A percentile compares a stretch with the other conserved stretches of the same genome.
Evolutionary conservation across 2,113 vertebrate genomes (phyloP).

Genomic region (Poicephalus gulielmi): DNA sequence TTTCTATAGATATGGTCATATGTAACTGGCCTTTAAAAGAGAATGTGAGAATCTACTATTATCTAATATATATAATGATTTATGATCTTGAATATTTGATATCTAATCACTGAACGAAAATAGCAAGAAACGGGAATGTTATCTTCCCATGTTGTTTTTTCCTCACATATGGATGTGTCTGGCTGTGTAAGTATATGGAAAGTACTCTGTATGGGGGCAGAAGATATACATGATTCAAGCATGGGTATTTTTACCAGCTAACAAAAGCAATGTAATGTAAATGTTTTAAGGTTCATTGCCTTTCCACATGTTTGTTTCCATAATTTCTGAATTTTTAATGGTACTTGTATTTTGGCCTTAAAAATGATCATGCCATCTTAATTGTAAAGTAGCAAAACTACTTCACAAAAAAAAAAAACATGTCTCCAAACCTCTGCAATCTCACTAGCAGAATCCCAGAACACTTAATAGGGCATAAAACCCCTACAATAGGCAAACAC

Average conservation of each 20-base stretch:
- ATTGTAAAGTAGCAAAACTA: not conserved
- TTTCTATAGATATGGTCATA: not conserved
- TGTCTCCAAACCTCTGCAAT: not conserved
- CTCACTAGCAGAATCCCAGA: not conserved
- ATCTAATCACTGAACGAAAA: not conserved
- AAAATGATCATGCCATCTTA: not conserved
- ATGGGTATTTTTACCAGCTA: not conserved
- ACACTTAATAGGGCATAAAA: not conserved
- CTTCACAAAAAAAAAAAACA: not conserved
- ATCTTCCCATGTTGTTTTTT: not conserved
- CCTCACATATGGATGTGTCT: not conserved
- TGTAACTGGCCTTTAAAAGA: not conserved
- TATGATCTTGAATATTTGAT: not conserved
- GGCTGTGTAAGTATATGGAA: not conserved
- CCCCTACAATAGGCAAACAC: not conserved
- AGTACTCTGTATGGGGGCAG: accelerated
- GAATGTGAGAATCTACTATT: not conserved
- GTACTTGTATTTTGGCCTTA: not conserved
- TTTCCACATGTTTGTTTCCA: not conserved
- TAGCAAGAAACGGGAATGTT: not conserved
- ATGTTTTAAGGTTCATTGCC: not conserved
- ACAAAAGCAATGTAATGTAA: not conserved
- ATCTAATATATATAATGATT: not conserved
- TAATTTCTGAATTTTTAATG: not conserved
- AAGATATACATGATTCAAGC: not conserved